Percentiles rank a stretch among this genome's conserved stretches.
phyloP scores from a whole-genome alignment of 2,888 invertebrate genomes.

The Anodontia alba region DNA sequence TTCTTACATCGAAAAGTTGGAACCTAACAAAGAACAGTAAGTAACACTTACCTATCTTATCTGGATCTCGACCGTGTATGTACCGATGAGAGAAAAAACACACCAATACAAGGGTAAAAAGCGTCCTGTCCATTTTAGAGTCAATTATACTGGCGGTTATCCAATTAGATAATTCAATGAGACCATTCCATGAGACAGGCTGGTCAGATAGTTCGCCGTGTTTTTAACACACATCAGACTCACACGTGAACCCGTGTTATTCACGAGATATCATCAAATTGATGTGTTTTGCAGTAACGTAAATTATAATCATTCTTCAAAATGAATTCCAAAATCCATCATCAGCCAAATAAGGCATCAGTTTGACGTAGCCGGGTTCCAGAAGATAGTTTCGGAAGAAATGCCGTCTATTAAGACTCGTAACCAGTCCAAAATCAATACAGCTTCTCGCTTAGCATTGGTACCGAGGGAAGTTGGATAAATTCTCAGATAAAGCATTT shows the following conservation, averaged over 20 bases:
- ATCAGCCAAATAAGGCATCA: background rate
- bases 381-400: background rate
- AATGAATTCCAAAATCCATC: background rate
- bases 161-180: constrained; percentile 2
- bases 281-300: too few relatives aligned
- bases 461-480: background rate
- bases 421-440: constrained; percentile 17
- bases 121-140: constrained; percentile 7
- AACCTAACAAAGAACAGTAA: background rate
- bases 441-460: background rate
- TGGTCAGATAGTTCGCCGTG: background rate
- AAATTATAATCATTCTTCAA: background rate
- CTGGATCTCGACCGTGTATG: background rate
- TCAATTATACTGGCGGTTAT: background rate
- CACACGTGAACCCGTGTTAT: too few relatives aligned
- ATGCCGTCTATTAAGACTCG: background rate
- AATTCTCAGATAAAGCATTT: background rate
- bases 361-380: background rate
- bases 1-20: too few relatives aligned
- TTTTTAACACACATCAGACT: background rate
- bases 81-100: background rate
- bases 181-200: background rate
- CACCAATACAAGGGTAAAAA: background rate
- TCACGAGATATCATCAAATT: too few relatives aligned
- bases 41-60: background rate